Base-by-base conservation (phyloP, 1,140 invertebrate genomes). In the Lepidurus arcticus region DNA sequence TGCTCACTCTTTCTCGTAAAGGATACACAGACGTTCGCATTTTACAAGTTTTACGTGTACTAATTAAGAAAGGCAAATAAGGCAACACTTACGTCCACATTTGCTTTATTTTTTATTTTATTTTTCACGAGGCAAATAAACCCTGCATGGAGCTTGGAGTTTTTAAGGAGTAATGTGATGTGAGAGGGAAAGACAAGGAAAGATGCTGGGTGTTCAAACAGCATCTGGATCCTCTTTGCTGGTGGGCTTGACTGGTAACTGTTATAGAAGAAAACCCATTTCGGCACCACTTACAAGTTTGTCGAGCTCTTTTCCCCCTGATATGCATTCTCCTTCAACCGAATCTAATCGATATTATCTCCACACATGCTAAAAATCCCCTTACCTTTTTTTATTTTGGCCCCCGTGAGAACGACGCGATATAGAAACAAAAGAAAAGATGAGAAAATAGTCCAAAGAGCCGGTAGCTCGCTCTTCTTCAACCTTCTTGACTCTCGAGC, bases 281-380 rank as follows among this genome's bases (percentile, higher is more conserved):
- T 21, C 53, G 53, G 21, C 53, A 65, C 53, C 53, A 65, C 53
- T 65, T 65, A 65, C 53, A 65, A 65, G 53, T 65, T 65, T 65
- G 53, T 65, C 53, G 21, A 65, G 53, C 53, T 65, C 53, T 65
- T 65, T 65, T 65, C 53, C 53, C 45, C 53, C 53, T 65, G 53
- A 65, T 47, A 47, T 65, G 53, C 21, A 21, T 65, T 65, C 53
- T 65, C 53, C 53, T 65, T 65, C 53, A 65, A 65, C 53, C n/a
- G 53, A 65, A 65, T 65, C 53, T 65, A 65, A 65, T 65, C 53
- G 53, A 65, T 65, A 65, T 65, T 65, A 65, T 65, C 53, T 65
- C 53, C 53, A 65, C 53, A 65, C 53, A 65, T 65, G 53, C 53
- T 65, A 65, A 65, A 65, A 65, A 7, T 65, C 53, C 53, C 53